Conservation (phyloP, 2,113 vertebrate genomes). For the Collichthys lucidus region DNA sequence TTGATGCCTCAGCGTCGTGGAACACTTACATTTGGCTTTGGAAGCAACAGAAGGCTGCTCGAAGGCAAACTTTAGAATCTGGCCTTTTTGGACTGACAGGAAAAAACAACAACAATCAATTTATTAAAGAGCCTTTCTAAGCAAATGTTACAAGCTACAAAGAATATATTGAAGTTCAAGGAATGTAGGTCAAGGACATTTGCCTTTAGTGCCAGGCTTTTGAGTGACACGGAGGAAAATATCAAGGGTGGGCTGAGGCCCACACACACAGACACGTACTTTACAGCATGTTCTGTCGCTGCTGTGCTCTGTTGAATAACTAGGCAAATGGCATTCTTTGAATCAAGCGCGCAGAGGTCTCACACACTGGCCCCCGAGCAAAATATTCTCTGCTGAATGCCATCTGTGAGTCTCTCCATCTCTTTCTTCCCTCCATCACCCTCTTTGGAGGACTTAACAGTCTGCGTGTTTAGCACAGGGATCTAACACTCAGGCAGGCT, state of each 20-base stretch:
- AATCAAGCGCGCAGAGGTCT: slow-evolving; percentile 62
- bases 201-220: slow-evolving; percentile 30
- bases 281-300: slow-evolving; percentile 24
- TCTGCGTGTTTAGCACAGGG: neutral
- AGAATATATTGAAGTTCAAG: neutral
- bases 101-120: neutral
- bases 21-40: slow-evolving; percentile 47
- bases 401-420: slow-evolving; percentile 58
- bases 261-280: neutral
- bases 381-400: slow-evolving; percentile 58
- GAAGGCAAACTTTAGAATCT: slow-evolving; percentile 4
- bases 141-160: neutral
- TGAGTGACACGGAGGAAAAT: slow-evolving; percentile 52
- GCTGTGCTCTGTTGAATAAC: slow-evolving; percentile 55
- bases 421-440: neutral
- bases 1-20: slow-evolving; percentile 43
- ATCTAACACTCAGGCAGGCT: slow-evolving; percentile 19
- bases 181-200: slow-evolving; percentile 63
- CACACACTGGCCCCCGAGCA: slow-evolving; percentile 50
- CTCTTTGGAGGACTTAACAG: slow-evolving; percentile 27
- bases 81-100: neutral
- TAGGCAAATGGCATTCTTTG: slow-evolving; percentile 62
- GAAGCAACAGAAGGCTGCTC: slow-evolving; percentile 37
- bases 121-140: neutral
- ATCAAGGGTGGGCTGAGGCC: slow-evolving; percentile 55